Percentiles rank a stretch among this genome's conserved stretches.
These are phyloP conservation scores for Lamellibrachia columna DNA, from an alignment of 2,888 invertebrate species.

Conservation along the genomic window DNA sequence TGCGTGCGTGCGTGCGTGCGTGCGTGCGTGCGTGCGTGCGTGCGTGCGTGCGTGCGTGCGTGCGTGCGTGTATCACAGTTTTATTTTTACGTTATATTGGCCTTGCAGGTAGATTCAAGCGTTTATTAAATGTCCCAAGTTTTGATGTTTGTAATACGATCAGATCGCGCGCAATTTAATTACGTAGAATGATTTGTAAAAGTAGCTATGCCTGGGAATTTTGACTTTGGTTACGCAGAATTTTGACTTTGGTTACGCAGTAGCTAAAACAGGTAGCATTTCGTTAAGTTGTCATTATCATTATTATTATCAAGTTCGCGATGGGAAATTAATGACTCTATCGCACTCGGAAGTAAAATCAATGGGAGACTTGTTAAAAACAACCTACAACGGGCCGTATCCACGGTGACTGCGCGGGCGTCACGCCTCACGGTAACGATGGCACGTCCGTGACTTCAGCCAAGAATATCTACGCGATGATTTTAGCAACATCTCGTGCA, in stretches of 20 bases:
- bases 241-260: neutral
- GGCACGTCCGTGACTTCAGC: neutral
- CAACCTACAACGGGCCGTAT: neutral
- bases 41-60: too few relatives aligned
- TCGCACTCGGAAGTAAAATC: neutral
- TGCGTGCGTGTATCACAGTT: too few relatives aligned
- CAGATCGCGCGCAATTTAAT: too few relatives aligned
- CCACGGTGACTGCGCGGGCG: neutral
- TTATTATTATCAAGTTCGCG: neutral
- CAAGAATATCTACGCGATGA: neutral
- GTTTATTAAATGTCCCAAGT: too few relatives aligned
- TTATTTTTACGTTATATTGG: too few relatives aligned
- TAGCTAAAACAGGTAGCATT: neutral
- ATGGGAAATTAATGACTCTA: neutral
- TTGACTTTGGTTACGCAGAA: neutral
- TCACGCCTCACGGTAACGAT: neutral
- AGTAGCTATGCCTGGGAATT: neutral
- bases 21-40: too few relatives aligned
- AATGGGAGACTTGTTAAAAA: neutral
- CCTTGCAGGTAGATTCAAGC: too few relatives aligned
- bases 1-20: too few relatives aligned
- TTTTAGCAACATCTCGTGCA: slow-evolving; percentile 9
- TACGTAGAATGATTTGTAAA: too few relatives aligned
- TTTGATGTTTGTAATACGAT: neutral
- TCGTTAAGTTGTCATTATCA: neutral